Evolutionary conservation across 1,140 invertebrate species (phyloP), one percentile per base, ranked within the genome.

Genomic region (Kradibia gibbosae): DNA sequence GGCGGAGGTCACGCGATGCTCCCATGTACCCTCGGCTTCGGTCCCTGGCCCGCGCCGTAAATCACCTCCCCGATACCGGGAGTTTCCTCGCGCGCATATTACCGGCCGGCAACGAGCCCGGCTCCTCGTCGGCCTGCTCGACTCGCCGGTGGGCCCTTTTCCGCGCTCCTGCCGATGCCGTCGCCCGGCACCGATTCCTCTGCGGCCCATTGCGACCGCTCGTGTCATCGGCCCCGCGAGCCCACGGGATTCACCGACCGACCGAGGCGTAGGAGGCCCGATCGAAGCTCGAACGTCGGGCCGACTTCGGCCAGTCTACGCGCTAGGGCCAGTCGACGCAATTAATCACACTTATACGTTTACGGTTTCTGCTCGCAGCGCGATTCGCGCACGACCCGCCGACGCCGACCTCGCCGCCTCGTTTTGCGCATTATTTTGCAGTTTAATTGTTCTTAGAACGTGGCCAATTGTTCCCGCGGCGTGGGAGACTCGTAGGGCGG

Each of bases 361-460:
- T 87, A 81, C 81, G 84, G 84, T 85, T 85, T 86, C 60, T 77
- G 17, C 62, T 67, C 3, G 62, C 34, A 39, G 34, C 13, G 34
- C 34, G 20, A n/a, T 36, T 15, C 25, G 62, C 62, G 78, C 85
- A 84, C 85, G 85, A 82, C 84, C 80, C 60, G 10, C 53, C 20
- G 20, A 48, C 50, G 34, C 13, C 55, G 55, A n/a, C n/a, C n/a
- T 5, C n/a, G 25, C 25, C 25, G n/a, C 82, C 31, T 15, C 67
- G 39, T 50, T 72, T 50, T 42, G 78, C 53, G 71, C 78, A 85
- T 86, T 88, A 85, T 87, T 86, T 82, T 79, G 78, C 78, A 34
- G 50, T 84, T 86, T 85, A 86, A 88, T 86, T 86, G 84, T 88
- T 88, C 87, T 83, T 48, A 83, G 87, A 87, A 88, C 83, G 75